phyloP scores from a whole-genome alignment of 1,140 invertebrate genomes.

The Panulirus ornatus region DNA sequence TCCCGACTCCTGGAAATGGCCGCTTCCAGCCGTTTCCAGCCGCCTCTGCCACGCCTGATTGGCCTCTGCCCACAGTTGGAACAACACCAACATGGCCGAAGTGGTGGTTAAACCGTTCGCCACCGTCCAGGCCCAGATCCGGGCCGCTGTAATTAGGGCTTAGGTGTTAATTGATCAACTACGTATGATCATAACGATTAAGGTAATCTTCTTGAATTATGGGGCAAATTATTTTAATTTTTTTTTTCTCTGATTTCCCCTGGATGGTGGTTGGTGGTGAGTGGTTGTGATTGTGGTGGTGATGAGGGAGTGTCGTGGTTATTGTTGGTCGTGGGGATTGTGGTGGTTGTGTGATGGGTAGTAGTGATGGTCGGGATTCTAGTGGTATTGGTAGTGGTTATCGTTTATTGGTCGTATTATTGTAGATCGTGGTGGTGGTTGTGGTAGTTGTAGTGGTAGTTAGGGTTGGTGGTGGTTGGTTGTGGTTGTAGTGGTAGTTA shows the following conservation, averaged over 20 bases:
- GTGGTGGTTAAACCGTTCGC: too few relatives aligned
- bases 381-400: neutral
- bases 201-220: conserved; percentile 41
- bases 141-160: conserved; percentile 22
- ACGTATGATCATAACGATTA: conserved; percentile 53
- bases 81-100: neutral
- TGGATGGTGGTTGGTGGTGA: neutral
- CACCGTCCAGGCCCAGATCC: neutral
- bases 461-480: neutral
- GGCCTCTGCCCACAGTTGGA: neutral
- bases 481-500: neutral
- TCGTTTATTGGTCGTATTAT: too few relatives aligned
- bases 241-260: conserved; percentile 31
- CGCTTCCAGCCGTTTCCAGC: conserved; percentile 3
- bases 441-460: neutral
- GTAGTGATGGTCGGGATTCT: neutral
- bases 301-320: neutral
- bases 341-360: neutral
- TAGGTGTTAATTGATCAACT: conserved; percentile 48
- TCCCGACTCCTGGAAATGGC: conserved; percentile 46
- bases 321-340: neutral
- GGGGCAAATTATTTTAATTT: conserved; percentile 34
- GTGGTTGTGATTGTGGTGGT: neutral
- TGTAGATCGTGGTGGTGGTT: too few relatives aligned
- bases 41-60: conserved; percentile 36